A percentile compares a stretch with the other conserved stretches of the same genome.
These are phyloP conservation scores for Nomada goodeniana DNA, from an alignment of 2,888 invertebrate species.

Conservation along the genomic window DNA sequence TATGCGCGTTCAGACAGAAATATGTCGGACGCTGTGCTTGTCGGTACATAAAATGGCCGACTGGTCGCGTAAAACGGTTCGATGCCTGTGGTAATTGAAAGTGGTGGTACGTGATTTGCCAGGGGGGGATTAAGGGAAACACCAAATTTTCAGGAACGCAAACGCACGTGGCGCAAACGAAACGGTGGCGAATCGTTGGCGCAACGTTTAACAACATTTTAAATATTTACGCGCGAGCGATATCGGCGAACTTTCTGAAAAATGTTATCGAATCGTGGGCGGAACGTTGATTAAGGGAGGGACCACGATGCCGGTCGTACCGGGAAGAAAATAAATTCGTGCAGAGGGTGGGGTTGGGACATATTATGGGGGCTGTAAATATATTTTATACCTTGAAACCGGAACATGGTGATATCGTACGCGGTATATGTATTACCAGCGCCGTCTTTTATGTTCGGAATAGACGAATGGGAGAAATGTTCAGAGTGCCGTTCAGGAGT, in stretches of 20 bases:
- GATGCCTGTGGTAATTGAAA: slow-evolving; percentile 39
- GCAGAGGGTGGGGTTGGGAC: neutral
- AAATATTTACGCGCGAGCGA: slow-evolving; percentile 32
- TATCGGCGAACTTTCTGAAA: neutral
- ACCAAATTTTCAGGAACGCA: slow-evolving; percentile 39
- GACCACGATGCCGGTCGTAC: neutral
- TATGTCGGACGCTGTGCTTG: neutral
- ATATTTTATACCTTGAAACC: slow-evolving; percentile 5
- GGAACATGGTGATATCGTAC: neutral
- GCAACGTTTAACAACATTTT: slow-evolving; percentile 27
- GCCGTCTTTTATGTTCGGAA: neutral
- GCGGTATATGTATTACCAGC: neutral
- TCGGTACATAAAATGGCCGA: slow-evolving; percentile 18
- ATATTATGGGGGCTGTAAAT: slow-evolving; percentile 10
- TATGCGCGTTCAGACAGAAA: slow-evolving; percentile 12
- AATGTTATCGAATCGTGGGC: slow-evolving; percentile 7
- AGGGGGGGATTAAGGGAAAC: slow-evolving; percentile 32
- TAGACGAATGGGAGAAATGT: neutral
- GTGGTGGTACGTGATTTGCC: slow-evolving; percentile 28
- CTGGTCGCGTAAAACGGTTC: slow-evolving; percentile 20
- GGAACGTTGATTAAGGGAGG: slow-evolving; percentile 10
- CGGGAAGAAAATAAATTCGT: neutral
- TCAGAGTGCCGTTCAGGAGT: neutral
- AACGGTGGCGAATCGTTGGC: slow-evolving; percentile 4
- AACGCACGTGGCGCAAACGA: slow-evolving; percentile 8